Evolutionary conservation across 2,888 invertebrate species (phyloP), one percentile per base, ranked within the genome.

Genomic region (Adela reaumurella): DNA sequence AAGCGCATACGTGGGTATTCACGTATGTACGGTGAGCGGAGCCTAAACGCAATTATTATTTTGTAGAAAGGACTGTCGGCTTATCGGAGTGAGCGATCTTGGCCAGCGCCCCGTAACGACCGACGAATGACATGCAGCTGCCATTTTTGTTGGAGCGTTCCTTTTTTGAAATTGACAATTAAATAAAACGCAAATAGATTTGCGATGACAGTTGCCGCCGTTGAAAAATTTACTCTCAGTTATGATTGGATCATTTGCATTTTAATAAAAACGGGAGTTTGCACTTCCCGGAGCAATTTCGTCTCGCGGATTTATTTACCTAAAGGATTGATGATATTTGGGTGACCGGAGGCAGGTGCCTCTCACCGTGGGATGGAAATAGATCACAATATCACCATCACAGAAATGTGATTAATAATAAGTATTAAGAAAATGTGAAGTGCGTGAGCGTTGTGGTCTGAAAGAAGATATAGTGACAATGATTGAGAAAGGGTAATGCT

Each of bases 1-100:
- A 10, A 24, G 24, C 10, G 24, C 5, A 24, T 24, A 5, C 6
- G 24, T 10, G 24, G 24, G 35, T 35, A 35, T 35, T 24, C 24
- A 35, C 35, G 35, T 35, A 35, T 14, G 35, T 35, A 35, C 35
- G 35, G 35, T 35, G n/a, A 57, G 62, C 61, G 61, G n/a, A 57
- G 62, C 61, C 61, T 62, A 63, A 62, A 62, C 63, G 62, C 62
- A 62, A 66, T 73, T 71, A 76, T 76, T 74, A 74, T 72, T 74
- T 71, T 66, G 70, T 70, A 63, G 69, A 72, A 74, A 72, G 74
- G 74, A 74, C 45, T 45, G 68, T 59, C 56, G 55, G 61, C 60
- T 67, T 73, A 76, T 74, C 74, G 64, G 56, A 54, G 57, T 54
- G 52, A 56, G 61, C 68, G 63, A 72, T 72, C 35, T 35, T 14